phyloP scores from a whole-genome alignment of 2,797 vertebrate genomes.

The Acridotheres tristis region DNA sequence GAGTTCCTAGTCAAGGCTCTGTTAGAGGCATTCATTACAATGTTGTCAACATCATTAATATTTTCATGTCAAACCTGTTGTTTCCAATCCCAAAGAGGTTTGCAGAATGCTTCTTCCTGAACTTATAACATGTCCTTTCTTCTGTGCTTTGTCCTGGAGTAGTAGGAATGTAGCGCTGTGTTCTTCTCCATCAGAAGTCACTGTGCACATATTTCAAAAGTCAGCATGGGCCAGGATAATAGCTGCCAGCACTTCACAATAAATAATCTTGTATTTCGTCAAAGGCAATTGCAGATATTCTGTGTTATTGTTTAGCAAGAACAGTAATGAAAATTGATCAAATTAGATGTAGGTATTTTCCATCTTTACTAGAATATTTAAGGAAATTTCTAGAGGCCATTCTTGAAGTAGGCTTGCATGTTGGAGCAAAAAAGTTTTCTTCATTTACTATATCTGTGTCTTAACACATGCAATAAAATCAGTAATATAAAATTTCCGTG shows the following conservation, averaged over 20 bases:
- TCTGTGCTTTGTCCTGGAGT: neutral
- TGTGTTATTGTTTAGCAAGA: neutral
- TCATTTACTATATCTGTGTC: conserved; percentile 11
- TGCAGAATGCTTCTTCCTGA: neutral
- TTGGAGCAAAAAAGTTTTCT: conserved; percentile 3
- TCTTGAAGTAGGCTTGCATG: conserved; percentile 15
- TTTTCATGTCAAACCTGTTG: neutral
- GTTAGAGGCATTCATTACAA: neutral
- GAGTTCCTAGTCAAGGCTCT: neutral
- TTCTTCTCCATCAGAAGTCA: neutral
- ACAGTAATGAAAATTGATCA: neutral
- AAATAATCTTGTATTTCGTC: neutral
- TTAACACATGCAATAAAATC: neutral
- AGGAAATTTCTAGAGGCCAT: conserved; percentile 7
- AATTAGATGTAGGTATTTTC: conserved; percentile 25
- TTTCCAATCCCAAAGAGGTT: neutral
- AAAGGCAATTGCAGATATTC: neutral
- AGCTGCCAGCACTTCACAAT: neutral
- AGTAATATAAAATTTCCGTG: neutral
- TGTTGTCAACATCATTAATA: neutral
- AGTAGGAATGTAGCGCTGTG: rapidly evolving
- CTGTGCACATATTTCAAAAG: rapidly evolving
- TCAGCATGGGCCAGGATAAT: neutral
- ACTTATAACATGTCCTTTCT: neutral
- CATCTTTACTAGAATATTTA: conserved; percentile 46